Conservation (phyloP, 2,113 vertebrate genomes). For the Otis tarda region DNA sequence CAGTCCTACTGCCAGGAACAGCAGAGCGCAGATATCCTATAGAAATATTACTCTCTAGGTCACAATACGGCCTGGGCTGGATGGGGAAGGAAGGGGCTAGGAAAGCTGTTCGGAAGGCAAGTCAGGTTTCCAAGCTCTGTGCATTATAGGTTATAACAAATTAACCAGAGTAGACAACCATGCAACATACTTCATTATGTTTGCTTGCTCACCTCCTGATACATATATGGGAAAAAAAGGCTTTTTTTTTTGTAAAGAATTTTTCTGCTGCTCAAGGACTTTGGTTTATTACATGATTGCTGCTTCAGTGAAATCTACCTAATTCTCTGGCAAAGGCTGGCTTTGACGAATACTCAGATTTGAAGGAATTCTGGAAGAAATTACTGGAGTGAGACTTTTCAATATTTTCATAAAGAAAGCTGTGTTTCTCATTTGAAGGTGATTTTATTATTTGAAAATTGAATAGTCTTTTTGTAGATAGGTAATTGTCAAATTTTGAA, state of each 20-base stretch:
- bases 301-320: neutral
- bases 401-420: neutral
- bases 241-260: neutral
- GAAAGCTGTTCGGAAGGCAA: neutral
- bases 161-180: neutral
- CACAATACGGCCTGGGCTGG: neutral
- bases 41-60: neutral
- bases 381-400: neutral
- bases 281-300: neutral
- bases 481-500: neutral
- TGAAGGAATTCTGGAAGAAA: conserved; percentile 8
- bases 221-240: neutral
- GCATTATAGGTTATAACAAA: neutral
- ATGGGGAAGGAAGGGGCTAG: neutral
- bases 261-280: neutral
- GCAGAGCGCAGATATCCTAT: neutral
- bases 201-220: neutral
- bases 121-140: neutral
- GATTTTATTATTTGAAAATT: neutral
- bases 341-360: neutral
- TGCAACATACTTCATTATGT: neutral
- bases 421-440: neutral
- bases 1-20: neutral
- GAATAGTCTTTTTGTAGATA: neutral
- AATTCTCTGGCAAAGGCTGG: neutral